phyloP scores from a whole-genome alignment of 1,140 invertebrate species.

The Scaptomyza pallida region DNA sequence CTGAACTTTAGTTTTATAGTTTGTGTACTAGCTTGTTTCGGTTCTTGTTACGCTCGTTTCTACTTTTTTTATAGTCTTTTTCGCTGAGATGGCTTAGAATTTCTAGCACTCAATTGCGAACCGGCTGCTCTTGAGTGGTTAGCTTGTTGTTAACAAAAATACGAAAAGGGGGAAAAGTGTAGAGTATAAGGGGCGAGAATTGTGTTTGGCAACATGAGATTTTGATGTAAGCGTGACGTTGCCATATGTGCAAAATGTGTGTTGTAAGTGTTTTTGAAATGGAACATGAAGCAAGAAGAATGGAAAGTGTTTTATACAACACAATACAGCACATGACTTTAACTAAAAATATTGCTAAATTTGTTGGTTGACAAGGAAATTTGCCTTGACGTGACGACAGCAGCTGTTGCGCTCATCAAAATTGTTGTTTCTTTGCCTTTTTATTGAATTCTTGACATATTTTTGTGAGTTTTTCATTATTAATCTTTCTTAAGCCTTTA shows the following conservation, averaged over 20 bases:
- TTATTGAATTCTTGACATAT: conserved; percentile 11
- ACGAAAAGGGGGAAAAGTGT: no score
- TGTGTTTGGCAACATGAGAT: conserved; percentile 58
- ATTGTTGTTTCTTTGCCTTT: not conserved
- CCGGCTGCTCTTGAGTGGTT: conserved; percentile 41
- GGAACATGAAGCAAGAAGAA: not conserved
- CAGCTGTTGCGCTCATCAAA: conserved; percentile 14
- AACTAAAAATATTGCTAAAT: conserved; percentile 13
- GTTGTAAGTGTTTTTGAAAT: conserved; percentile 34
- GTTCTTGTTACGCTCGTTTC: conserved; percentile 6
- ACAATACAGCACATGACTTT: conserved; percentile 2
- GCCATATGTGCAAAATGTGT: conserved; percentile 43
- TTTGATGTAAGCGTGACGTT: conserved; percentile 57
- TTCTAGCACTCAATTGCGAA: conserved; percentile 36
- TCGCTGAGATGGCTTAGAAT: conserved; percentile 35
- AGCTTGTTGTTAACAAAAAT: not conserved
- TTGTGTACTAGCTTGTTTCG: conserved; percentile 6
- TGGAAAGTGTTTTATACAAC: not conserved
- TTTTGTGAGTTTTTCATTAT: not conserved
- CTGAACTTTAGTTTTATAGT: conserved; percentile 27
- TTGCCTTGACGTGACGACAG: conserved; percentile 11
- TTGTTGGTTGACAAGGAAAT: not conserved
- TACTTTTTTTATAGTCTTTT: conserved; percentile 10
- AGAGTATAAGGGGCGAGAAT: no score
- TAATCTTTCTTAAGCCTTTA: no score